These are phyloP conservation scores for Gasterosteus aculeatus DNA, from an alignment of 2,113 vertebrate genomes.

Conservation along the genomic window DNA sequence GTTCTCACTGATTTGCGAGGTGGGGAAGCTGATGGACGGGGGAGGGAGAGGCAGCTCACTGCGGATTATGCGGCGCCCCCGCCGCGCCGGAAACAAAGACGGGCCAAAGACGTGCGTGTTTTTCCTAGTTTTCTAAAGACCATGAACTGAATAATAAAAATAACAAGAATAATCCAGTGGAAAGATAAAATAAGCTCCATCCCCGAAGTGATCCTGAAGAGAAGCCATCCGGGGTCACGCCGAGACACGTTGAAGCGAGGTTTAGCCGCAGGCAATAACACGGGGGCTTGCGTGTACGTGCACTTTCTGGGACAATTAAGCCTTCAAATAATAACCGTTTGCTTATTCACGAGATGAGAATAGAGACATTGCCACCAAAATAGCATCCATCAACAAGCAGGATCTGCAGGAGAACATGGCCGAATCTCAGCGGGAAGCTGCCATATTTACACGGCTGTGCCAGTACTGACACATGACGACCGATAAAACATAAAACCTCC, in stretches of 20 bases:
- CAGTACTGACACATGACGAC: constrained; percentile 64
- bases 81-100: constrained; percentile 18
- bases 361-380: background rate
- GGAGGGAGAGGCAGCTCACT: background rate
- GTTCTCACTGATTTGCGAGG: constrained; percentile 29
- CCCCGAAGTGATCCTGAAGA: constrained; percentile 11
- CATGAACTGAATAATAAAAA: constrained; percentile 1
- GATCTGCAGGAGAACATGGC: constrained; percentile 37
- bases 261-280: background rate
- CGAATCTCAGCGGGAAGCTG: constrained; percentile 47
- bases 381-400: constrained; percentile 39
- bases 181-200: background rate
- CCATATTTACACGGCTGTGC: constrained; percentile 56
- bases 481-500: constrained; percentile 63
- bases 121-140: background rate
- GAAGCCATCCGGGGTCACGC: constrained; percentile 22
- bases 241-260: background rate
- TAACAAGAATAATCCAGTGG: background rate
- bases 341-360: background rate
- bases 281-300: background rate
- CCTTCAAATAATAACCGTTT: background rate
- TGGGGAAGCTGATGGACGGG: constrained; percentile 41
- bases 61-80: constrained; percentile 20
- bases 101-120: background rate
- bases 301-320: constrained; percentile 5